These are phyloP conservation scores for Tachystola acroxantha DNA, from an alignment of 2,888 invertebrate species.

Conservation along the genomic window DNA sequence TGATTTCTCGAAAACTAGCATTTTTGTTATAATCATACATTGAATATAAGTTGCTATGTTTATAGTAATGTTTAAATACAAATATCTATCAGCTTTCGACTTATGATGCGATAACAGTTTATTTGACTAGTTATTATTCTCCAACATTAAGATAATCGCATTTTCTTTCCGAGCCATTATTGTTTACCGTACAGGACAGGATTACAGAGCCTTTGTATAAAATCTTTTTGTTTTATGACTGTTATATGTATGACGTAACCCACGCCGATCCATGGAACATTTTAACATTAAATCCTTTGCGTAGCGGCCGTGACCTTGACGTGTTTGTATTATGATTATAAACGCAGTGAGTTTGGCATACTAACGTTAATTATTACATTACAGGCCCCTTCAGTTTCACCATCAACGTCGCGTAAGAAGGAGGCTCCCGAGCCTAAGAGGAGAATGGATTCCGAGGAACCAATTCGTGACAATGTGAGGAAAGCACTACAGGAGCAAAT, in stretches of 20 bases:
- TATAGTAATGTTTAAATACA: no score
- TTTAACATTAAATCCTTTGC: constrained; percentile 21
- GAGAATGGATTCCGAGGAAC: constrained; percentile 76
- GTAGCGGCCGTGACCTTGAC: constrained; percentile 41
- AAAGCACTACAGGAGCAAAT: constrained; percentile 83
- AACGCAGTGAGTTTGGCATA: constrained; percentile 36
- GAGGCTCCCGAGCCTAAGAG: constrained; percentile 42
- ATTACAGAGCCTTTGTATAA: no score
- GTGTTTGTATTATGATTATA: constrained; percentile 59
- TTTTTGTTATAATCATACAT: no score
- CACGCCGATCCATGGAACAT: constrained; percentile 12
- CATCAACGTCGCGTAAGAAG: constrained; percentile 56
- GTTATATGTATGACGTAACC: constrained; percentile 13
- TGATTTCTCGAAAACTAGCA: no score
- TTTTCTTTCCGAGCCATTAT: no score
- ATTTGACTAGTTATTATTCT: no score
- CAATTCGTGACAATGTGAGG: constrained; percentile 89
- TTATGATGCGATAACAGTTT: no score
- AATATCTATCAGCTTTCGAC: no score
- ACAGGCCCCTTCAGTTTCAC: constrained; percentile 53
- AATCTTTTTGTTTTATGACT: no score
- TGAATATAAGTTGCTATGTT: no score
- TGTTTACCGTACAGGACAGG: no score
- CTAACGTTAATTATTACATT: constrained; percentile 51
- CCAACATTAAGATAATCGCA: no score